Evolutionary conservation across 2,888 invertebrate genomes (phyloP).

Genomic region (Campaea margaritaria): DNA sequence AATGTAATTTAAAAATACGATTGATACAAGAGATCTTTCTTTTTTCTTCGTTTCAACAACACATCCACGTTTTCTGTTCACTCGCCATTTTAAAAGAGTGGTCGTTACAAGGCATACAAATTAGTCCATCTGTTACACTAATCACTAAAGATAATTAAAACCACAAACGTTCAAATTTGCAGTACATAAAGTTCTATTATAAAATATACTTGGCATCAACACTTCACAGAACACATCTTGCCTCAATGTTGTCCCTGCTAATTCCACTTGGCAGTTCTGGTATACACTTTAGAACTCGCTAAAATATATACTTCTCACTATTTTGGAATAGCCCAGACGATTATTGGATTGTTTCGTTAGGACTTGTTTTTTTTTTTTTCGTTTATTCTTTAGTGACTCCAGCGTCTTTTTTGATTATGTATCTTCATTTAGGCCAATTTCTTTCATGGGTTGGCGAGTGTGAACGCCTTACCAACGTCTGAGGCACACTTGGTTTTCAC

Average conservation of each 20-base stretch:
- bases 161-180: background rate
- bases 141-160: background rate
- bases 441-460: no score
- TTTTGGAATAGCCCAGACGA: background rate
- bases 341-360: no score
- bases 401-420: no score
- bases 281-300: background rate
- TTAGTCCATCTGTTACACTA: background rate
- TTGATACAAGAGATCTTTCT: conserved; percentile 22
- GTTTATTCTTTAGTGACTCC: no score
- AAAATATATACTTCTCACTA: background rate
- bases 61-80: background rate
- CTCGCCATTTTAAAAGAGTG: background rate
- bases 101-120: conserved; percentile 4
- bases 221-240: background rate
- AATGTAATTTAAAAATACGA: background rate
- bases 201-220: background rate
- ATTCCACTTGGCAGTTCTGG: background rate
- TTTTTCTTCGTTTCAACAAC: background rate
- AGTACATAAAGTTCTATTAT: background rate
- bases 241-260: background rate
- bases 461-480: no score
- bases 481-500: no score
- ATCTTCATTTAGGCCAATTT: no score
- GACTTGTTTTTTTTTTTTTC: no score